Base-by-base conservation (phyloP, 2,888 invertebrate species). In the Iselma pallidipennis region DNA sequence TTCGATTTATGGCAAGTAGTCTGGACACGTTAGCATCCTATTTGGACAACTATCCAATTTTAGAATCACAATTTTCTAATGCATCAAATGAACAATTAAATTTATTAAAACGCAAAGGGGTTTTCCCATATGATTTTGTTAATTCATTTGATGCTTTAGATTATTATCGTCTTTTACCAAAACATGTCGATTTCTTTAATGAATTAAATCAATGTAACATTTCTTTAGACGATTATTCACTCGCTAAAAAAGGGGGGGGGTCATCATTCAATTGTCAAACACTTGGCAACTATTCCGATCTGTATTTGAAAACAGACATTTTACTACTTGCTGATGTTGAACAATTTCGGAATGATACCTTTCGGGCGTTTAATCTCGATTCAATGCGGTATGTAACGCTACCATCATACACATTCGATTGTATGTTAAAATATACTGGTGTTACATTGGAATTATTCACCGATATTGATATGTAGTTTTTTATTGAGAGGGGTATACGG, bases 301-400 rank as follows among this genome's bases (percentile, higher is more conserved):
- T 79, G 2, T 79, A 80, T 62, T 48, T 80, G 21, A 77, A 76
- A 67, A 74, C 74, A 0, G 79, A 81, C 64, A 72, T 81, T 0
- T 56, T 79, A n/a, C 60, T 80, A 4, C 57, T 78, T 26, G 70
- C 73, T 4, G 79, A 80, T 54, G 66, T 80, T 7, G 80, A 80
- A 66, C 74, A 78, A 59, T 80, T 79, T 65, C 49, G 78, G 5
- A 12, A 61, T 4, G 67, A 60, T 0, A 74, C 74, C 53, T 31
- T 72, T 80, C 56, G 57, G 59, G 1, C n/a, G n/a, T n/a, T n/a
- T n/a, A n/a, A n/a, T n/a, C 55, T 80, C 2, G 79, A 79, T 66
- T 73, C 76, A 2, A 57, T 65, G 2, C 66, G 69, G 33, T 77
- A 74, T 64, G 73, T 64, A 42, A 75, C 74, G 0, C 55, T 70